phyloP scores from a whole-genome alignment of 2,888 invertebrate species.

The Thysanoteuthis rhombus region DNA sequence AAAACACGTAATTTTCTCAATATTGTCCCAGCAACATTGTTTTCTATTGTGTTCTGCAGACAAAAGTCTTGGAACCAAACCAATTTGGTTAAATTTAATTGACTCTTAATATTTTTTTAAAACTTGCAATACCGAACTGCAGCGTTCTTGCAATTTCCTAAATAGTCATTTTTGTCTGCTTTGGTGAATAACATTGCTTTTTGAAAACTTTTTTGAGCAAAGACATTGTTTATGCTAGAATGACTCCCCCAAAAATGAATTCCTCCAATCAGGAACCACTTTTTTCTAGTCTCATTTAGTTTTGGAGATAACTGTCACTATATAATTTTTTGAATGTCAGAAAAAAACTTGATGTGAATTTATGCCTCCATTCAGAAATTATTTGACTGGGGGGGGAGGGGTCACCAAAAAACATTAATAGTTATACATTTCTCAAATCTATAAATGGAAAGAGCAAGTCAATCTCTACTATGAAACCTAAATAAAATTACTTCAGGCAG shows the following conservation, averaged over 20 bases:
- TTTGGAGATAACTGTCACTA: neutral
- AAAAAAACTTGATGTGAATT: neutral
- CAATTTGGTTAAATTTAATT: conserved; percentile 12
- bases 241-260: neutral
- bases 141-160: neutral
- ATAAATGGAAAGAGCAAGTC: neutral
- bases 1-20: neutral
- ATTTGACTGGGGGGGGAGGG: neutral
- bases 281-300: neutral
- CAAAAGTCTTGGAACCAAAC: conserved; percentile 12
- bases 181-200: neutral
- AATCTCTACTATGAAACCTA: neutral
- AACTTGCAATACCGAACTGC: neutral
- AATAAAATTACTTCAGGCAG: neutral
- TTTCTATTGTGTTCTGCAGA: neutral
- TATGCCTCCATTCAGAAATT: neutral
- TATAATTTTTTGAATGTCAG: neutral
- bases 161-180: neutral
- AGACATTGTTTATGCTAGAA: neutral
- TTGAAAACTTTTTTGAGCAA: neutral
- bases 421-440: neutral
- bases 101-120: neutral
- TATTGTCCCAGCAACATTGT: conserved; percentile 1
- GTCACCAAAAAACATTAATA: neutral
- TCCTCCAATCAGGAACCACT: neutral